phyloP scores from a whole-genome alignment of 2,888 invertebrate genomes.

The Protodeltote pygarga region DNA sequence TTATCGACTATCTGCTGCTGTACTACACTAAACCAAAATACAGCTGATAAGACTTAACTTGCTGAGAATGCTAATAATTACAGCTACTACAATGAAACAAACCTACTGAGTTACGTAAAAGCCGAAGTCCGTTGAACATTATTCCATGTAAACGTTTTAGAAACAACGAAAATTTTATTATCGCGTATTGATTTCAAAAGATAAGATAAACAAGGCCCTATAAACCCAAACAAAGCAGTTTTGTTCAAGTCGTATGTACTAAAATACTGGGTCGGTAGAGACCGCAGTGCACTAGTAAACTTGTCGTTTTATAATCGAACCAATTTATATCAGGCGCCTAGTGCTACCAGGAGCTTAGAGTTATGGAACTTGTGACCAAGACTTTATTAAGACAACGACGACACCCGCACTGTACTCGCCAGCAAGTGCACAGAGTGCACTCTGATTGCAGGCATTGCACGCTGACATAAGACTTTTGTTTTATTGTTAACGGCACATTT shows the following conservation, averaged over 20 bases:
- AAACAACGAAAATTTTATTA: constrained; percentile 45
- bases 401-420: constrained; percentile 6
- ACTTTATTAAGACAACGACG: constrained; percentile 24
- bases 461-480: constrained; percentile 36
- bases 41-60: too few relatives aligned
- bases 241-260: constrained; percentile 53
- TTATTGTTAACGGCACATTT: constrained; percentile 67
- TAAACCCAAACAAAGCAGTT: constrained; percentile 52
- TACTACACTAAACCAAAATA: too few relatives aligned
- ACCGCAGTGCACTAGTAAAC: constrained; percentile 57
- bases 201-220: constrained; percentile 58
- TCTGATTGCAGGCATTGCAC: constrained; percentile 23
- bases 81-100: too few relatives aligned
- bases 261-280: constrained; percentile 56
- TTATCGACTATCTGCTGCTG: too few relatives aligned
- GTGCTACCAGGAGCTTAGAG: constrained; percentile 35
- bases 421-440: constrained; percentile 30
- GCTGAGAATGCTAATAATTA: too few relatives aligned
- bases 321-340: constrained; percentile 65
- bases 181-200: constrained; percentile 53
- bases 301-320: constrained; percentile 69
- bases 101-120: too few relatives aligned
- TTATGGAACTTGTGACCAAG: constrained; percentile 27
- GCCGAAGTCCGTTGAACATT: too few relatives aligned
- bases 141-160: constrained; percentile 18